Base-by-base conservation (phyloP, 2,113 vertebrate species). In the Danionella cerebrum region DNA sequence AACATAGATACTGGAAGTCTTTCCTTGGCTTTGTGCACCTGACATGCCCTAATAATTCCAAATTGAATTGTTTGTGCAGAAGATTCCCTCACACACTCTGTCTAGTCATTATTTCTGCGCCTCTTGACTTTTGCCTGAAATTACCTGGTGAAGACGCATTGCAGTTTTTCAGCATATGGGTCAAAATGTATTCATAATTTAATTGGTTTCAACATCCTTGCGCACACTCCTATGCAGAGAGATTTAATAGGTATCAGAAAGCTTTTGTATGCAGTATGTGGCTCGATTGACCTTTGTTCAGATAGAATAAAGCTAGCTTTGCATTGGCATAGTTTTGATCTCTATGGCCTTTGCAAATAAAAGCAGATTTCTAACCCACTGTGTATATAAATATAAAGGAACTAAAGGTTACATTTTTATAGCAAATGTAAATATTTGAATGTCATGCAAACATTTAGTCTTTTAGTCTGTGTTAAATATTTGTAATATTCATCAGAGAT, bases 41-140 rank as follows among this genome's bases (percentile, higher is more conserved):
- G 35, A 22, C 18, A 51, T 64, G 69, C 72, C 54, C 54, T 55
- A 63, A 67, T 78, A 75, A 73, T 67, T 72, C 38, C 19, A 63
- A 71, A 78, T 73, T 57, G 31, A 72, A 62, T 69, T 50, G 45
- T 50, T 27, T 29, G 64, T 8, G 13, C 36, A 47, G 48, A 64
- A n/a, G n/a, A n/a, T n/a, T n/a, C n/a, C n/a, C n/a, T n/a, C 44
- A 6, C 47, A 25, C 36, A 25, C 63, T 7, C 24, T 9, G 47
- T 62, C 38, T 39, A 62, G 36, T 16, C 42, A 58, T 29, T 64
- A 31, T 31, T 55, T 14, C 41, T 53, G 39, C 42, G 27, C 31
- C 19, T 39, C 16, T 64, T 50, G 44, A 50, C 60, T 64, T 63
- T 47, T 21, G 39, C 42, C 41, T 64, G 60, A 21, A 48, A 35